Evolutionary conservation across 2,888 invertebrate species (phyloP), one percentile per base, ranked within the genome.

Genomic region (Antheraea yamamai): DNA sequence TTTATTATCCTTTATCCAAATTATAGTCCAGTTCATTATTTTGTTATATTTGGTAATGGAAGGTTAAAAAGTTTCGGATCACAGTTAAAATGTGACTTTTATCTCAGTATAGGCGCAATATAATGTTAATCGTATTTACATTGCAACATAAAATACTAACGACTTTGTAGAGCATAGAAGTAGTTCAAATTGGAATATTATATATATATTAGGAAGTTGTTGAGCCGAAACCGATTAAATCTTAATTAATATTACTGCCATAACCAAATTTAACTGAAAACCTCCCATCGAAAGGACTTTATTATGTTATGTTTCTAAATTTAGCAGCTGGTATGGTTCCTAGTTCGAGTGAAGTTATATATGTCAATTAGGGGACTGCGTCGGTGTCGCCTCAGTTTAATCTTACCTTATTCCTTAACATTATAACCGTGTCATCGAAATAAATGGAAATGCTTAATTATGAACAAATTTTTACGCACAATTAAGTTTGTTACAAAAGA

Each of bases 301-400:
- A 47, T 86, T 66, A 83, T 83, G 85, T 89, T 91, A 88, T 87
- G 87, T 91, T 91, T 93, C 93, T 92, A 94, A 95, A 95, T 93
- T 93, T 95, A 95, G 92, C 93, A 93, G 94, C 94, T 93, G 95
- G 92, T 93, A 95, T 94, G 93, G 95, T 95, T 95, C 95, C 95
- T 95, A 95, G 95, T 91, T 93, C 91, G 92, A 93, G 94, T 94
- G 92, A 94, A 93, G 92, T 92, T 91, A 87, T 79, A 92, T 93
- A 93, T 95, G 95, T 95, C 95, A 95, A 95, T 95, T 95, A 95
- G 94, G 91, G 93, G 92, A 93, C 91, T 90, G 93, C 93, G 91
- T 93, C 90, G 86, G 94, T 94, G 95, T 94, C 95, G 95, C 92
- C 94, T 92, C 93, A 78, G 77, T 80, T 79, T 80, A 82, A 81